Conservation (phyloP, 2,113 vertebrate genomes). For the Solenodon paradoxus region DNA sequence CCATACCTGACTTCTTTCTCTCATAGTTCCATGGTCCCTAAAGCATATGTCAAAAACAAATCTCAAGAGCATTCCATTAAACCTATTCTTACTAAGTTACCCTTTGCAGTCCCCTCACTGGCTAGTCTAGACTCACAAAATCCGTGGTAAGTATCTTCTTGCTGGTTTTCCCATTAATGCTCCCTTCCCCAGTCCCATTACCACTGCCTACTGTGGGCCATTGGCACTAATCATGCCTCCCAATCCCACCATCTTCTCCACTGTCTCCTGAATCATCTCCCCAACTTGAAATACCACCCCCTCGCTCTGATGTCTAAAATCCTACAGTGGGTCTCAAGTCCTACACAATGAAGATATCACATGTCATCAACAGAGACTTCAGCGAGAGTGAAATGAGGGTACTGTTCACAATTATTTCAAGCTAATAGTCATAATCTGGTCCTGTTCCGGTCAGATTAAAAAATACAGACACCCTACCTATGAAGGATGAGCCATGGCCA, state of each 20-base stretch:
- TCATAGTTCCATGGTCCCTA: background rate
- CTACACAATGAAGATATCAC: background rate
- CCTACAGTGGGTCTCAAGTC: background rate
- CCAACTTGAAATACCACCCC: background rate
- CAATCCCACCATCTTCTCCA: background rate
- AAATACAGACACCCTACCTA: too few relatives aligned
- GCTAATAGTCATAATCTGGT: background rate
- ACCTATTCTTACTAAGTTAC: background rate
- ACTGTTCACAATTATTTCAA: background rate
- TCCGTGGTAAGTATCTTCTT: background rate
- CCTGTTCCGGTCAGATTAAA: background rate
- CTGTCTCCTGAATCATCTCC: background rate
- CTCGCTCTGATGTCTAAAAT: background rate
- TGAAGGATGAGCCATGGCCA: background rate
- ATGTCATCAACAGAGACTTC: background rate
- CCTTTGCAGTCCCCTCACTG: background rate
- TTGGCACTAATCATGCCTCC: background rate
- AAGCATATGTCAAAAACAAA: background rate
- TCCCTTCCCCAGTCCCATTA: background rate
- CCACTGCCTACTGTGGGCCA: background rate
- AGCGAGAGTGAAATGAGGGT: background rate
- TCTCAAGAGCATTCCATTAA: background rate
- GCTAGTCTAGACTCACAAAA: background rate
- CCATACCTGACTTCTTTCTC: background rate
- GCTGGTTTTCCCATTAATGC: background rate